Evolutionary conservation across 2,113 vertebrate species (phyloP), one percentile per base, ranked within the genome.

Genomic region (Prietella phreatophila): DNA sequence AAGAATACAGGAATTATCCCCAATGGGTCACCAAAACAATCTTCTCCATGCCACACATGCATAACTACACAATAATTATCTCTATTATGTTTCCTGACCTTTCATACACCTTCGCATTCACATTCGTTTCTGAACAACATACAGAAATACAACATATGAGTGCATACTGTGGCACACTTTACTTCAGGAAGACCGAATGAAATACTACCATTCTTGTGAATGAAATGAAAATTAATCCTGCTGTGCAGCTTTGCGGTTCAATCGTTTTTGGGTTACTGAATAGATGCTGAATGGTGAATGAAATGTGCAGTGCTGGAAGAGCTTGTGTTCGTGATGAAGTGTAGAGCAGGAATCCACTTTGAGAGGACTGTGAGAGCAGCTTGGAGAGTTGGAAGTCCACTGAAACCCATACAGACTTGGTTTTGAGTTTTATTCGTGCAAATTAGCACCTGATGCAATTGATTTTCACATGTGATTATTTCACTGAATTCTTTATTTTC

Each of bases 201-300:
- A 79, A 50, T 11, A 19, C 17, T 33, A 17, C 15, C 1, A 9
- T 69, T 84, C 50, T 71, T 71, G 13, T 84, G 83, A 84, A 84
- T 84, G 83, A 71, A 53, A 55, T 69, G 33, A 55, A 69, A 69
- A 84, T 69, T 47, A 84, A 10, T 71, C 63, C 63, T 36, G 47
- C 63, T 33, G 83, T 55, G 76, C 50, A 80, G 76, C 50, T 30
- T 78, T 78, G 75, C 50, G 11, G 73, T 20, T 47, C 36, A 15
- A 69, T 71, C 63, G 4, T 15, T 71, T 17, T 71, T 67, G 39
- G 5, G 4, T 76, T 27, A 30, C 27, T 71, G 83, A 84, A 84
- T 84, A 47, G 19, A 33, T 84, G 63, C 30, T 19, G 50, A 80
- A 19, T 9, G n/a, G 76, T 55, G 76, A 80, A 55, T 84, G 50